Evolutionary conservation across 2,113 vertebrate genomes (phyloP).

Genomic region (Corvus hawaiiensis): DNA sequence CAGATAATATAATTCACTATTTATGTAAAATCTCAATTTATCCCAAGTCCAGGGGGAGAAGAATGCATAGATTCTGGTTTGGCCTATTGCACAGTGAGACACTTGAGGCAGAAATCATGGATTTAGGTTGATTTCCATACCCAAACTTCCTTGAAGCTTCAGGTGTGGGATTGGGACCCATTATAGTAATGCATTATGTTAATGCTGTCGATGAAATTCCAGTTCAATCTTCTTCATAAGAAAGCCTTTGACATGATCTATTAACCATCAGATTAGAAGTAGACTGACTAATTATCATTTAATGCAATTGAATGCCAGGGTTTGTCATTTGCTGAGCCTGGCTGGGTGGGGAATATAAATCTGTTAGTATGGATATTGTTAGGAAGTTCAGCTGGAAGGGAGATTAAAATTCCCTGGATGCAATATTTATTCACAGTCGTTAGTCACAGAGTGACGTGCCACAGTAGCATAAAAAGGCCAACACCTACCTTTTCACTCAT

Average conservation of each 20-base stretch:
- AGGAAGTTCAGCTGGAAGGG: background rate
- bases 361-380: background rate
- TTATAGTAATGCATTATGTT: background rate
- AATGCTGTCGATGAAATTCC: background rate
- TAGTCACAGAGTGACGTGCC: slow-evolving; percentile 26
- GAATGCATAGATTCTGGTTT: background rate
- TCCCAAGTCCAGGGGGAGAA: background rate
- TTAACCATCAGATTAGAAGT: slow-evolving; percentile 12
- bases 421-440: slow-evolving; percentile 53
- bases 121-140: background rate
- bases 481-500: background rate
- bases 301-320: background rate
- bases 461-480: slow-evolving; percentile 50
- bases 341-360: slow-evolving; percentile 11
- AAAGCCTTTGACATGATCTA: slow-evolving; percentile 29
- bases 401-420: slow-evolving; percentile 39
- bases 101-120: background rate
- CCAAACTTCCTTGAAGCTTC: background rate
- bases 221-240: background rate
- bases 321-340: slow-evolving; percentile 6
- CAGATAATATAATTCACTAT: background rate
- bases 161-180: background rate
- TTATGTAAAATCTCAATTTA: background rate
- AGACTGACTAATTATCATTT: slow-evolving; percentile 16
- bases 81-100: background rate